A percentile compares a stretch with the other conserved stretches of the same genome.
phyloP scores from a whole-genome alignment of 2,888 invertebrate species.

The Phyllotreta striolata region DNA sequence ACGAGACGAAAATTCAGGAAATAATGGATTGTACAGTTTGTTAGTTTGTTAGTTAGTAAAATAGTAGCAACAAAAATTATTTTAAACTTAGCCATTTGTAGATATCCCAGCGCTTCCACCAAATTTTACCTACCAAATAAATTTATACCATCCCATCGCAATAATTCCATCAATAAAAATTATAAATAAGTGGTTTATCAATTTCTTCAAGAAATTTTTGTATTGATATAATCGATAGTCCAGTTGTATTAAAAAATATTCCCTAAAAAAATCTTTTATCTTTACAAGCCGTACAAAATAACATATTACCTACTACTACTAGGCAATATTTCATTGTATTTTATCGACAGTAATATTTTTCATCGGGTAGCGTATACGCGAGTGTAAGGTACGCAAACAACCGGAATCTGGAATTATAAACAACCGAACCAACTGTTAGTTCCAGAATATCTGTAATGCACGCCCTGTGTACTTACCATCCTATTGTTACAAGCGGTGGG shows the following conservation, averaged over 20 bases:
- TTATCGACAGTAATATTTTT: constrained; percentile 6
- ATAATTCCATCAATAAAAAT: constrained; percentile 1
- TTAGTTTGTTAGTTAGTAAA: too few species aligned
- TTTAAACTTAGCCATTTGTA: too few species aligned
- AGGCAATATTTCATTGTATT: not conserved
- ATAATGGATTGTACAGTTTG: constrained; percentile 6
- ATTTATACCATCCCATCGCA: not conserved
- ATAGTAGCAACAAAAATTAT: too few species aligned
- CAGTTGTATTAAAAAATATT: not conserved
- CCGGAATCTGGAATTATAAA: constrained; percentile 10
- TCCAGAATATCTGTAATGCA: constrained; percentile 31
- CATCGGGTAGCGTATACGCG: constrained; percentile 9
- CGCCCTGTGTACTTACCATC: constrained; percentile 23
- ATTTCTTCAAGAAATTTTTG: not conserved
- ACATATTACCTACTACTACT: too few species aligned
- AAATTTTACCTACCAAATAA: not conserved
- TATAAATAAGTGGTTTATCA: constrained; percentile 1
- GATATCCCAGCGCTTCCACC: too few species aligned
- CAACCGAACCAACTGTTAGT: constrained; percentile 24
- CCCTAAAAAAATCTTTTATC: not conserved
- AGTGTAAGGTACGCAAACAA: constrained; percentile 8
- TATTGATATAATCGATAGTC: too few species aligned
- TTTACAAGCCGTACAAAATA: not conserved
- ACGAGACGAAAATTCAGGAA: constrained; percentile 21
- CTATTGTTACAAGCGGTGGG: constrained; percentile 39